These are phyloP conservation scores for Heliconius sara DNA, from an alignment of 2,888 invertebrate species.

Conservation along the genomic window DNA sequence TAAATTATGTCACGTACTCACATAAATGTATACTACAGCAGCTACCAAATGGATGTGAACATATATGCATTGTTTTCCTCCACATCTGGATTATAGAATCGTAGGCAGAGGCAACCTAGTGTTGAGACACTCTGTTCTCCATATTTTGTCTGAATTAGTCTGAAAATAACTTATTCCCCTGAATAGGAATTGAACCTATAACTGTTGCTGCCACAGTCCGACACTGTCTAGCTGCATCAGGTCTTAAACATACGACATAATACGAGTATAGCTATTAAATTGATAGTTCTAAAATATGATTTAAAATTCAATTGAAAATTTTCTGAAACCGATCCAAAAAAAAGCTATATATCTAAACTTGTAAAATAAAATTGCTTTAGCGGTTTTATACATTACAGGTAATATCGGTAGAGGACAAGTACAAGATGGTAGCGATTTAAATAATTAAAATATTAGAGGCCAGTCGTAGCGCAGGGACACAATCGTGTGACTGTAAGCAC, in stretches of 20 bases:
- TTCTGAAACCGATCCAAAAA: conserved; percentile 21
- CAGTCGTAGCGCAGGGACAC: too few relatives aligned
- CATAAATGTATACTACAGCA: too few relatives aligned
- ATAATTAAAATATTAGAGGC: not conserved
- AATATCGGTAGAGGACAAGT: conserved; percentile 29
- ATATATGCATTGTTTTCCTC: too few relatives aligned
- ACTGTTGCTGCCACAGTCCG: not conserved
- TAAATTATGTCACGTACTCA: too few relatives aligned
- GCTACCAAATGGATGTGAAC: too few relatives aligned
- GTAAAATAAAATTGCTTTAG: conserved; percentile 62
- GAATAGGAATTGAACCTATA: not conserved
- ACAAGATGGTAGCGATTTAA: conserved; percentile 28
- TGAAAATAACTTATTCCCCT: not conserved
- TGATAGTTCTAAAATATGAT: conserved; percentile 10
- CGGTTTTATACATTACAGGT: conserved; percentile 51
- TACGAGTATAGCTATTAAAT: not conserved
- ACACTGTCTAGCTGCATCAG: not conserved
- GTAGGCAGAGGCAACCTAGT: too few relatives aligned
- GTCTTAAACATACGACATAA: not conserved
- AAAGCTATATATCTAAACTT: conserved; percentile 52
- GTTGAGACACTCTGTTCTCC: too few relatives aligned
- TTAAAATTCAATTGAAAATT: conserved; percentile 32
- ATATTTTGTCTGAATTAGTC: too few relatives aligned
- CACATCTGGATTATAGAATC: too few relatives aligned
- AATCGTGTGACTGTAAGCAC: too few relatives aligned